Evolutionary conservation across 2,797 vertebrate genomes (phyloP).

Genomic region (Sebastes oblongus): DNA sequence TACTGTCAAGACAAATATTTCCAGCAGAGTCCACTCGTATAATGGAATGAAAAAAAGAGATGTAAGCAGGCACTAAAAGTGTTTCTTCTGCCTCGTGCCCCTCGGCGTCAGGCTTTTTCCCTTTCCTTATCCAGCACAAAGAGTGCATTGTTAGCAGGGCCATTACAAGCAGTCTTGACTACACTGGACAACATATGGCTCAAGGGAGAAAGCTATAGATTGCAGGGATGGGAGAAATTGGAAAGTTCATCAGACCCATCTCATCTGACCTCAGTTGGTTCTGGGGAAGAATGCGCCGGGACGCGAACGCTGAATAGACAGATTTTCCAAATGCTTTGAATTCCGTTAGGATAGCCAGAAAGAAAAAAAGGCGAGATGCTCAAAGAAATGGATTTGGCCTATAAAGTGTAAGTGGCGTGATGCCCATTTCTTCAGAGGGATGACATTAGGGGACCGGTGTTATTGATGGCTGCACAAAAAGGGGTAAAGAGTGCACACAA

Average conservation of each 20-base stretch:
- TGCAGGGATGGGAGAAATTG: conserved; percentile 80
- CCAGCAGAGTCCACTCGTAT: conserved; percentile 86
- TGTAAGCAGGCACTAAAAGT: conserved; percentile 85
- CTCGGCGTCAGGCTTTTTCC: conserved; percentile 86
- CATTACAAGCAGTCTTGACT: conserved; percentile 90
- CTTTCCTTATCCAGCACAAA: conserved; percentile 95
- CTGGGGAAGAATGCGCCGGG: conserved; percentile 83
- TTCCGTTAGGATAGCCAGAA: conserved; percentile 89
- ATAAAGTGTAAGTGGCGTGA: conserved; percentile 87
- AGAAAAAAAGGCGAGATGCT: conserved; percentile 78
- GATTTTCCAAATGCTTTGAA: conserved; percentile 99
- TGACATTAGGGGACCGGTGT: conserved; percentile 88
- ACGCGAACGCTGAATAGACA: conserved; percentile 92
- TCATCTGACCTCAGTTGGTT: conserved; percentile 87
- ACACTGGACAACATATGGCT: conserved; percentile 87
- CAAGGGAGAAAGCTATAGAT: conserved; percentile 93
- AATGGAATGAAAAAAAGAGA: conserved; percentile 80
- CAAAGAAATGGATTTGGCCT: conserved; percentile 92
- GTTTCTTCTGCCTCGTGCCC: conserved; percentile 83
- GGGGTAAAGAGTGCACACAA: conserved; percentile 86
- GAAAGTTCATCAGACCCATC: conserved; percentile 93
- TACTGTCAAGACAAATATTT: conserved; percentile 93
- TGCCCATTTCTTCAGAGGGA: conserved; percentile 89
- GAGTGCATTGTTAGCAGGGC: conserved; percentile 93
- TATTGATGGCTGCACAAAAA: conserved; percentile 86